Evolutionary conservation across 2,888 invertebrate genomes (phyloP).

Genomic region (Ypsolopha scabrella): DNA sequence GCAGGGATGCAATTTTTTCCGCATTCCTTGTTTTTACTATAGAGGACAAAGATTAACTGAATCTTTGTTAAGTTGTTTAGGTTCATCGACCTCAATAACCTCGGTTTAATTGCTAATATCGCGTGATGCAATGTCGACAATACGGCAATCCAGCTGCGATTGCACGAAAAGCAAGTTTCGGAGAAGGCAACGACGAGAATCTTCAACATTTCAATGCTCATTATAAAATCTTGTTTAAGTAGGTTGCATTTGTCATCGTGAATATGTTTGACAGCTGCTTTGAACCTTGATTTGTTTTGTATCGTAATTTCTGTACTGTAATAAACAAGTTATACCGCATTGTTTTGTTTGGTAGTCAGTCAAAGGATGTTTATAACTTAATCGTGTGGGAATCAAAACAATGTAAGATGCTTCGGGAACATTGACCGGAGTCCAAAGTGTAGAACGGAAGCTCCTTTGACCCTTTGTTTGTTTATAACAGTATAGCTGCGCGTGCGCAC

Average conservation of each 20-base stretch:
- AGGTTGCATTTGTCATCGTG: too few species aligned
- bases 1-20: slow-evolving; percentile 9
- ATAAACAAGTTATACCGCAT: too few species aligned
- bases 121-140: slow-evolving; percentile 32
- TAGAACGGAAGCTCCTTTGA: slow-evolving; percentile 55
- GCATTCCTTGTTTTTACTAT: slow-evolving; percentile 20
- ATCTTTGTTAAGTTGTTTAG: slow-evolving; percentile 19
- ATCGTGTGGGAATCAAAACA: not conserved
- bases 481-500: slow-evolving; percentile 35
- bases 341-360: too few species aligned
- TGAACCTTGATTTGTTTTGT: too few species aligned
- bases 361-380: too few species aligned
- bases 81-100: slow-evolving; percentile 30
- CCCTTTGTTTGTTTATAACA: slow-evolving; percentile 64
- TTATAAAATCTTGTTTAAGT: too few species aligned
- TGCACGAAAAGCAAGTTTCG: not conserved
- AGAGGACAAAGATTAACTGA: slow-evolving; percentile 23
- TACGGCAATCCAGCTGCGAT: slow-evolving; percentile 2
- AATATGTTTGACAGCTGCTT: too few species aligned
- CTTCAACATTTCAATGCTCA: too few species aligned
- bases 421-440: slow-evolving; percentile 16
- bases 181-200: not conserved
- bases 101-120: slow-evolving; percentile 32
- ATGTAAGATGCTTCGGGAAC: not conserved
- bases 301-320: too few species aligned